Evolutionary conservation across 2,113 vertebrate species (phyloP).

Genomic region (Eubucco bourcierii): DNA sequence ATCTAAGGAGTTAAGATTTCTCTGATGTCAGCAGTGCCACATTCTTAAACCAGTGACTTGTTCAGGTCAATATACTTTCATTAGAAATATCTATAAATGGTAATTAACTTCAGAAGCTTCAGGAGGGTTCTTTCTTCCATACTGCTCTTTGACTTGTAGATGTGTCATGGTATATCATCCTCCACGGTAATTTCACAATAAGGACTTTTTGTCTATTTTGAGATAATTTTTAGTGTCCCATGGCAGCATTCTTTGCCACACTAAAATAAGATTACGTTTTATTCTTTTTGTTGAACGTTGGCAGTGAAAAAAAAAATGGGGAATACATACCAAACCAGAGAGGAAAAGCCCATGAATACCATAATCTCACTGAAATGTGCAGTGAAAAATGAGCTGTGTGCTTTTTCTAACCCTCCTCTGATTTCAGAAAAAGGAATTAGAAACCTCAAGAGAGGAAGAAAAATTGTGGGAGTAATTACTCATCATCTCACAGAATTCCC

Average conservation of each 20-base stretch:
- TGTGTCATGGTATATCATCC: not conserved
- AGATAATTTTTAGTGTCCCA: not conserved
- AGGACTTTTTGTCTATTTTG: not conserved
- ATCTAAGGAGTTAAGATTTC: not conserved
- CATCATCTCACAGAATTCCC: not conserved
- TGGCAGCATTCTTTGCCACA: not conserved
- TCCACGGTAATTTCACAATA: not conserved
- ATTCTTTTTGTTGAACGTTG: not conserved
- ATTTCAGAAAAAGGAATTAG: not conserved
- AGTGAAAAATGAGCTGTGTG: not conserved
- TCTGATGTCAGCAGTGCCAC: not conserved
- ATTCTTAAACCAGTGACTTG: not conserved
- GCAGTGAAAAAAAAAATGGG: not conserved
- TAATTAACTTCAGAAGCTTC: not conserved
- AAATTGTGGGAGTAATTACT: conserved; percentile 17
- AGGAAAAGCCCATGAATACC: not conserved
- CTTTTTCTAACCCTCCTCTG: not conserved
- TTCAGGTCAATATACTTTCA: not conserved
- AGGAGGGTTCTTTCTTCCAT: not conserved
- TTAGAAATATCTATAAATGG: not conserved
- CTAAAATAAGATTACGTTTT: not conserved
- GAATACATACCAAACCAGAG: not conserved
- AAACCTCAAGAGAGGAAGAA: not conserved
- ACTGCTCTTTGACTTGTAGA: not conserved
- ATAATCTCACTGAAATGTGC: not conserved